These are phyloP conservation scores for Chironomus tepperi DNA, from an alignment of 1,140 invertebrate genomes.

Conservation along the genomic window DNA sequence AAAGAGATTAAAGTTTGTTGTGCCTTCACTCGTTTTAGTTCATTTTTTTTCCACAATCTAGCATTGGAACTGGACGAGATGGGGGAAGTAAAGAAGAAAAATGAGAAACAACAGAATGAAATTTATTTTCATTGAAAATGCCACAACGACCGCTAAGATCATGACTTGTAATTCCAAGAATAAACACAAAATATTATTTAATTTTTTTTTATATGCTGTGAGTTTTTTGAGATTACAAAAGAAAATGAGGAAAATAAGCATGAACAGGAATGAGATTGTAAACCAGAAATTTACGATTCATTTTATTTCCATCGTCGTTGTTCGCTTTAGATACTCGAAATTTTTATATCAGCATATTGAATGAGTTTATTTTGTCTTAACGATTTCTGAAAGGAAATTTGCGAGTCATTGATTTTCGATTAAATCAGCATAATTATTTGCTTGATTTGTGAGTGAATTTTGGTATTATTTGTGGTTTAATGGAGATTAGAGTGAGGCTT, in stretches of 20 bases:
- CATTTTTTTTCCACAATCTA: background rate
- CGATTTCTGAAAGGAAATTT: too few relatives aligned
- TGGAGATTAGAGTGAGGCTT: too few relatives aligned
- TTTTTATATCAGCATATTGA: too few relatives aligned
- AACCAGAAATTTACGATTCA: background rate
- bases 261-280: background rate
- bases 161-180: slow-evolving; percentile 8
- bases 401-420: too few relatives aligned
- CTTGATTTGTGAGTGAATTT: too few relatives aligned
- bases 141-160: background rate
- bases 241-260: background rate
- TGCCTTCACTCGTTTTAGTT: background rate
- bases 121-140: background rate
- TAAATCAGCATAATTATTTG: too few relatives aligned
- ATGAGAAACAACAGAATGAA: background rate
- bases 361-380: too few relatives aligned
- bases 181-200: slow-evolving; percentile 10
- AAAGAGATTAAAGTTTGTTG: background rate
- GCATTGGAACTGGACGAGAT: background rate
- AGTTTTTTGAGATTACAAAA: background rate
- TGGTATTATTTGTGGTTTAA: too few relatives aligned
- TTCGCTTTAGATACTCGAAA: too few relatives aligned
- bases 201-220: background rate
- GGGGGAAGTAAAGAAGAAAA: background rate
- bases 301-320: background rate